Base-by-base conservation (phyloP, 2,888 invertebrate genomes). In the Iphiclides podalirius region DNA sequence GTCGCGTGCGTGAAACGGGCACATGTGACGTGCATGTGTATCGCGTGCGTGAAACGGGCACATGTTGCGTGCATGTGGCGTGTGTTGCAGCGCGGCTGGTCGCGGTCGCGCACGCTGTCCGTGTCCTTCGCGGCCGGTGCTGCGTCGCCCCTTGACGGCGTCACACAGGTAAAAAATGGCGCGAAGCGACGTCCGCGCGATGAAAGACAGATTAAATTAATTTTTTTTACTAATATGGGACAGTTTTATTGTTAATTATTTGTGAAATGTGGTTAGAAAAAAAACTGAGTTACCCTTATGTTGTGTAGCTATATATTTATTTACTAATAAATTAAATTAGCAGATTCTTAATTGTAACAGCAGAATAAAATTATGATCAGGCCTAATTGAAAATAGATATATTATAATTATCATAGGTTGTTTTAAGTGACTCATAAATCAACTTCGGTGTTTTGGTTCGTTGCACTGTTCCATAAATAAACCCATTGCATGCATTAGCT, bases 21-120 rank as follows among this genome's bases (percentile, higher is more conserved):
- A n/a, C 31, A 12, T 31, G 39, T 23, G 20, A 12, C 28, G 67
- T 68, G 77, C 76, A 75, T 79, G 75, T 31, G 42, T 9, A 13
- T 20, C 6, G 20, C 13, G 15, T 15, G 28, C 26, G 15, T 15
- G 11, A 28, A 11, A 26, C 17, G 40, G 31, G 8, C 11, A 9
- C 28, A 28, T 11, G 11, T n/a, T 31, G 37, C 14, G 70, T 59
- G 76, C 77, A 75, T 76, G 93, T 94, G 55, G 96, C 96, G 96
- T 95, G 28, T 63, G 86, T 90, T 90, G 61, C 92, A 93, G 79
- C 91, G 94, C 67, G 94, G 94, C 56, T 97, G 96, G 96, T 95
- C 96, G 23, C 91, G 97, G 54, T 95, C 96, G 35, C 91, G 97
- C 63, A 96, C 97, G 47, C 90, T 97, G 64, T 97, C 96, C 46